These are phyloP conservation scores for Branchellion lobata DNA, from an alignment of 2,888 invertebrate genomes.

Conservation along the genomic window DNA sequence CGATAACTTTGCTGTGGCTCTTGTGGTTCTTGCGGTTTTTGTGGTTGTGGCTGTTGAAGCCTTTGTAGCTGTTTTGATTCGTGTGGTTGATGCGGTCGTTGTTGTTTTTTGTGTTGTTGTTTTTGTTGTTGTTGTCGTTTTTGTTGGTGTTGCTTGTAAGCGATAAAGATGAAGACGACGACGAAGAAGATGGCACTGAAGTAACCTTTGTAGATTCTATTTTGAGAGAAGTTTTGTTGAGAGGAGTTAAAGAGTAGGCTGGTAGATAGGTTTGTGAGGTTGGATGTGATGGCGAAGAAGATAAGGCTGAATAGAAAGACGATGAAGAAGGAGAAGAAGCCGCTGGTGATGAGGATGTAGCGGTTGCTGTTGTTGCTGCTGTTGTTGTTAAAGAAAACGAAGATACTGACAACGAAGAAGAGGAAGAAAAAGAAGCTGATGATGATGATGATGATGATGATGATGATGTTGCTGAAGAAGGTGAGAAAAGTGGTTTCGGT, in stretches of 20 bases:
- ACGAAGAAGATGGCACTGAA: neutral
- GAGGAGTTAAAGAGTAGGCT: neutral
- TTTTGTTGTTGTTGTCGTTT: neutral
- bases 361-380: neutral
- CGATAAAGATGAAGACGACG: neutral
- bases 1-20: neutral
- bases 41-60: neutral
- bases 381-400: neutral
- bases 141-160: neutral
- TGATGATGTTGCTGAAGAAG: neutral
- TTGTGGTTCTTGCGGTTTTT: neutral
- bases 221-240: neutral
- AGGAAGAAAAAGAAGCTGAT: constrained; percentile 16
- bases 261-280: neutral
- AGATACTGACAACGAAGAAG: neutral
- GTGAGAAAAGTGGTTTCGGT: neutral
- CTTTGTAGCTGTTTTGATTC: neutral
- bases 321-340: constrained; percentile 8
- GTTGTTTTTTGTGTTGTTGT: neutral
- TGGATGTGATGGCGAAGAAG: neutral
- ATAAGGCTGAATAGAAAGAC: neutral
- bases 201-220: neutral
- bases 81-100: neutral
- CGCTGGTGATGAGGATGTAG: neutral
- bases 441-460: constrained; percentile 32